Evolutionary conservation across 2,888 invertebrate species (phyloP), one percentile per base, ranked within the genome.

Genomic region (Philereme transversata): DNA sequence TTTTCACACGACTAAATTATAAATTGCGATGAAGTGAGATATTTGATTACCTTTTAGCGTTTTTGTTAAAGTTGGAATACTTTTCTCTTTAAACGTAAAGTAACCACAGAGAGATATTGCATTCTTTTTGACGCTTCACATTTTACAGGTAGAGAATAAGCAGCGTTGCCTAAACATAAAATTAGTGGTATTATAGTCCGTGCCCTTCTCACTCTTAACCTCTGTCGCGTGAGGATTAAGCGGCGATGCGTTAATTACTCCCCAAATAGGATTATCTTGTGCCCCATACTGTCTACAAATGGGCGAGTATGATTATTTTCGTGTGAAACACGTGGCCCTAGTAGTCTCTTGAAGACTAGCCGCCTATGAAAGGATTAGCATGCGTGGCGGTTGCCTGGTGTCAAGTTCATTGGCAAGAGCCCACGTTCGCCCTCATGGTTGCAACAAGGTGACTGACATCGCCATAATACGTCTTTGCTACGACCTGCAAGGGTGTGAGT

Each of bases 341-440:
- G 22, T 22, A 58, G 56, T 54, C 48, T 60, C 22, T 50, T 52
- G 51, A 67, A 56, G 57, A 57, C 57, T 68, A 67, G 66, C 67
- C 51, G 70, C 60, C 65, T 67, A 68, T 68, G 71, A 75, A 74
- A 81, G 82, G 82, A 83, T 87, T 84, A 84, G 78, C 79, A 83
- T 84, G 80, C 81, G 77, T 67, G 66, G 75, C 77, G 73, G 67
- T 73, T 72, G 71, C 69, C 67, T 70, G 70, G 69, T 75, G 78
- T 83, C 87, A 90, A 91, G 90, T 90, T 92, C 89, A 92, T 84
- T 90, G 88, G 81, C 86, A 82, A 84, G 70, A 73, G 70, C 87
- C 86, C 85, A 90, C 89, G 88, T 87, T 79, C 83, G 85, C 80
- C 82, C 78, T 81, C 85, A 77, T 76, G 76, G 70, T 72, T 77